These are phyloP conservation scores for Actenoides hombroni DNA, from an alignment of 2,113 vertebrate species.

Conservation along the genomic window DNA sequence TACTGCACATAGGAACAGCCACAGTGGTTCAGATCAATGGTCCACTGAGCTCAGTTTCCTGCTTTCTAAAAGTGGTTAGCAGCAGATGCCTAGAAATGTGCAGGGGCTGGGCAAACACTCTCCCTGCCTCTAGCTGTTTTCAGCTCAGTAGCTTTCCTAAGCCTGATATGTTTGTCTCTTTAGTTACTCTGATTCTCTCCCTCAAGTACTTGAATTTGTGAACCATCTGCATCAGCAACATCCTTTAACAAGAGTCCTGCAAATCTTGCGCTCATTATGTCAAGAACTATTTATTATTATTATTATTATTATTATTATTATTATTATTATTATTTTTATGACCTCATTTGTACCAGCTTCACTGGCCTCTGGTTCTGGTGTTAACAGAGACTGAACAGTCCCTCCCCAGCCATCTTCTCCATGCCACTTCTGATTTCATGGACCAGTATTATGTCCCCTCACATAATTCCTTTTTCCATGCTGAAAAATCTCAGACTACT, in stretches of 20 bases:
- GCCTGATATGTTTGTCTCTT: background rate
- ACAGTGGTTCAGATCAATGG: background rate
- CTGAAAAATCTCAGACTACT: background rate
- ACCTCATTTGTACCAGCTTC: background rate
- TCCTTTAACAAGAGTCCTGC: background rate
- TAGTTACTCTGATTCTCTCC: background rate
- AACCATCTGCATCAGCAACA: background rate
- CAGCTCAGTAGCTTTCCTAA: background rate
- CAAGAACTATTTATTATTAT: background rate
- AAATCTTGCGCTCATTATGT: background rate
- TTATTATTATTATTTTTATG: background rate
- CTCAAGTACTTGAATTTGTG: background rate
- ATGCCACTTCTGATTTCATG: background rate
- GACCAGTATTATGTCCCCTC: background rate
- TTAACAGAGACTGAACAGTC: background rate
- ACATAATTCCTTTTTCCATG: background rate
- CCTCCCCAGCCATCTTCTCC: background rate
- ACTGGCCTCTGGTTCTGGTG: background rate
- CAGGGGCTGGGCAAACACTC: background rate
- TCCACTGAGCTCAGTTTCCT: conserved; percentile 5
- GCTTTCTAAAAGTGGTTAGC: background rate
- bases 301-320: background rate
- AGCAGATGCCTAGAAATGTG: conserved; percentile 17
- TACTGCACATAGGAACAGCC: background rate
- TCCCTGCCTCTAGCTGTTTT: background rate